These are phyloP conservation scores for Chelonus formosanus DNA, from an alignment of 2,888 invertebrate genomes.

Conservation along the genomic window DNA sequence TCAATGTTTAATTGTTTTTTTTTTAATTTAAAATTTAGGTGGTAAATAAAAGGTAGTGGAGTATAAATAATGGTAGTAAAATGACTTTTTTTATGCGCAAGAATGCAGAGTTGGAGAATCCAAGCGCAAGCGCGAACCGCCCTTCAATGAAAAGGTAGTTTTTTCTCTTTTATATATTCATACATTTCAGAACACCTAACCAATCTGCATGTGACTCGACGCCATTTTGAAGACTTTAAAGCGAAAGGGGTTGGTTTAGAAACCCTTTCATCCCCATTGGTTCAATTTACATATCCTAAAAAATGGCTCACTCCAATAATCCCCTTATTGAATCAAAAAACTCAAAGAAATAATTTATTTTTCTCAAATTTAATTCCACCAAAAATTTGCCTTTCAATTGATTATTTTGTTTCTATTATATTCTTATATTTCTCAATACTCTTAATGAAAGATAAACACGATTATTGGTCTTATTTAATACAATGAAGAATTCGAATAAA, in stretches of 20 bases:
- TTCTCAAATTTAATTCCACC: too few species aligned
- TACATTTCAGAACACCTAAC: constrained; percentile 45
- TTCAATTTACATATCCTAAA: constrained; percentile 20
- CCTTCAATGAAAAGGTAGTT: constrained; percentile 43
- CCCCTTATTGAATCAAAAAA: too few species aligned
- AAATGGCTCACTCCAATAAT: constrained; percentile 1
- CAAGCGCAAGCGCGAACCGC: constrained; percentile 63
- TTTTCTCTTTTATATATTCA: not conserved
- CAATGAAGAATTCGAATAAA: too few species aligned
- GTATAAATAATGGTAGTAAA: too few species aligned
- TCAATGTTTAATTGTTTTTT: too few species aligned
- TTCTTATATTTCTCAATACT: too few species aligned
- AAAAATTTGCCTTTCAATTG: too few species aligned
- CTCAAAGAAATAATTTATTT: not conserved
- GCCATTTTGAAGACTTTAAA: constrained; percentile 62
- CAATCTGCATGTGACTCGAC: constrained; percentile 62
- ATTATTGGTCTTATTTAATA: too few species aligned
- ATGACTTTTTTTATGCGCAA: constrained; percentile 5
- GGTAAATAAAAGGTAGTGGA: too few species aligned
- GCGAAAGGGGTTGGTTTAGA: constrained; percentile 38
- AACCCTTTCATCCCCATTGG: constrained; percentile 3
- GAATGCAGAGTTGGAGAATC: constrained; percentile 46
- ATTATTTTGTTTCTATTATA: too few species aligned
- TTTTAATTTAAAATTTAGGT: too few species aligned
- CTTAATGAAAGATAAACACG: too few species aligned